A percentile compares a stretch with the other conserved stretches of the same genome.
These are phyloP conservation scores for Fringilla coelebs DNA, from an alignment of 2,797 vertebrate genomes.

Conservation along the genomic window DNA sequence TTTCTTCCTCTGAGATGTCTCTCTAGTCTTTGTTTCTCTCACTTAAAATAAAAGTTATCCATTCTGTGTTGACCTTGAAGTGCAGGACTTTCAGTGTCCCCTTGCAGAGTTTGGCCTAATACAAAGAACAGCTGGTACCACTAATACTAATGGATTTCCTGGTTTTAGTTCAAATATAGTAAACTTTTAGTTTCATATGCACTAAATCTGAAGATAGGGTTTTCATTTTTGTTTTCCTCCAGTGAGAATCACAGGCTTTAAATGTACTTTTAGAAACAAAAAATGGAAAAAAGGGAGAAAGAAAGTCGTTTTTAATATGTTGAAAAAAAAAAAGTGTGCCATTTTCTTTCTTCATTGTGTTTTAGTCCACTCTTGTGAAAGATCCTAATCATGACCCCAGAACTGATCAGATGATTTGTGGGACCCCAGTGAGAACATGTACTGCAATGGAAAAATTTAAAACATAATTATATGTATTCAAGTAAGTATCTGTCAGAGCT, in stretches of 20 bases:
- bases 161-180: constrained; percentile 57
- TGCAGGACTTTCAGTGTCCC: not conserved
- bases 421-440: not conserved
- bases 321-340: not conserved
- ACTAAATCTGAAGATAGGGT: constrained; percentile 43
- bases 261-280: constrained; percentile 16
- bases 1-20: not conserved
- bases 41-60: constrained; percentile 7
- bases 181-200: constrained; percentile 34
- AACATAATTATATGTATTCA: constrained; percentile 14
- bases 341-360: not conserved
- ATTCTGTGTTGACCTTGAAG: not conserved
- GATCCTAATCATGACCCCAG: not conserved
- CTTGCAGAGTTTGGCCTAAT: not conserved
- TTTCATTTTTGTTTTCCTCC: constrained; percentile 48
- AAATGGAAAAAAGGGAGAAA: not conserved
- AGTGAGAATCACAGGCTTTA: constrained; percentile 35
- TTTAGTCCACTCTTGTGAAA: not conserved
- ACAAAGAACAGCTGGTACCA: constrained; percentile 46
- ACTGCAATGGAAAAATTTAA: constrained; percentile 25
- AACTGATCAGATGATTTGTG: constrained; percentile 17
- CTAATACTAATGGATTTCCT: constrained; percentile 62
- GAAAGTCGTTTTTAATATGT: not conserved
- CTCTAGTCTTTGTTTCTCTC: not conserved
- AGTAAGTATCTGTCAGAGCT: constrained; percentile 38